These are phyloP conservation scores for Cochlearius cochlearius DNA, from an alignment of 2,113 vertebrate species.

Conservation along the genomic window DNA sequence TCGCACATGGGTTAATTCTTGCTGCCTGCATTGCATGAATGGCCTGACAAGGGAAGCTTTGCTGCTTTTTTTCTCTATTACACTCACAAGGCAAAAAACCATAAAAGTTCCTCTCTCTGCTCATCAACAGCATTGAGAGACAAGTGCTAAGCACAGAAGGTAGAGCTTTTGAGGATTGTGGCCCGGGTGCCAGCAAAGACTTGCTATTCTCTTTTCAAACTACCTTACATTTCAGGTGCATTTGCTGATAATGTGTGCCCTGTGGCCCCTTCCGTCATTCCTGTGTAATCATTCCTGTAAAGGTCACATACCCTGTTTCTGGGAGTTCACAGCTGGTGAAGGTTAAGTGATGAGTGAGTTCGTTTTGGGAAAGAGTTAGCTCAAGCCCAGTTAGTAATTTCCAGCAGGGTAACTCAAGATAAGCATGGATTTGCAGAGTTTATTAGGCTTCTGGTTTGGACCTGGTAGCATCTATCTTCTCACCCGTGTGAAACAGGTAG, in stretches of 20 bases:
- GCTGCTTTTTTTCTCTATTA: background rate
- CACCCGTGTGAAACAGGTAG: background rate
- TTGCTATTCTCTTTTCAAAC: background rate
- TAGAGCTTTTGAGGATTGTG: background rate
- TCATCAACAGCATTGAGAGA: background rate
- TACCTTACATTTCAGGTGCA: background rate
- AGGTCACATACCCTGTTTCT: background rate
- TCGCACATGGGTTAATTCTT: background rate
- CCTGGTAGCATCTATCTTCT: background rate
- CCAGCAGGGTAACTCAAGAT: background rate
- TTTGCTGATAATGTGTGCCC: background rate
- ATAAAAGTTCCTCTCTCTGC: background rate
- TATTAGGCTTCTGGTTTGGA: background rate
- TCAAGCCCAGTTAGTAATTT: background rate
- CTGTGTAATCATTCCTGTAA: background rate
- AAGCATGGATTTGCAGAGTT: background rate
- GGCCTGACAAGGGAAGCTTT: background rate
- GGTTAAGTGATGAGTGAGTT: background rate
- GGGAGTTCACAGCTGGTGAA: background rate
- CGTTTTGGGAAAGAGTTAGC: background rate
- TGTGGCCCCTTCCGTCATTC: background rate
- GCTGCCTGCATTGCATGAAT: background rate
- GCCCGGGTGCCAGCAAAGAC: background rate
- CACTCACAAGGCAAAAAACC: background rate
- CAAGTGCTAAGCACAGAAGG: background rate